Base-by-base conservation (phyloP, 2,888 invertebrate genomes). In the Phrixothrix hirtus region DNA sequence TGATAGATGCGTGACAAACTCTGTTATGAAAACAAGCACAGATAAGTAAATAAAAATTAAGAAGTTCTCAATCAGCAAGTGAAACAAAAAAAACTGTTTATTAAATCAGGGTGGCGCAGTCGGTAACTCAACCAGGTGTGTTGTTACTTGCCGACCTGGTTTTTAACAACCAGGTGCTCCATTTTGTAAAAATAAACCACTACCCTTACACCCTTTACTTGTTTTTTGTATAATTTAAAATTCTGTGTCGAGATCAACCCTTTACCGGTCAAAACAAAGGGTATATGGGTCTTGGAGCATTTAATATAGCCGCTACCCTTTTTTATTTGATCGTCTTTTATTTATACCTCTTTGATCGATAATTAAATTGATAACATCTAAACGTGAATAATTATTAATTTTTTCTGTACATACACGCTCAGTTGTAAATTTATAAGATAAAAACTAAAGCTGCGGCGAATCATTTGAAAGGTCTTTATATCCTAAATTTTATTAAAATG, bases 151-250 rank as follows among this genome's bases (percentile, higher is more conserved):
- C 66, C 73, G 72, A 71, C 72, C 73, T 71, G 71, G 70, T 71
- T 72, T 68, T 65, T 58, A 63, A 43, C 41, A 53, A 65, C 73
- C 73, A 73, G 73, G 73, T 73, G 73, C 73, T 72, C 71, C 63
- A 71, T 62, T 55, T 51, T 51, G 70, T 72, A 68, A 59, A 68
- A 71, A 68, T 70, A 68, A 66, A 70, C 69, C 69, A 68, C 69
- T 65, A 60, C 58, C 62, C 62, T 61, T 55, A 55, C 55, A 62
- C 65, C 62, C 64, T 64, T 64, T 62, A 62, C 58, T 61, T 59
- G 60, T 59, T 56, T 64, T 63, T 64, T 56, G 59, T 58, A 66
- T 66, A 65, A 66, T 64, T 66, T 66, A 63, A 60, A 64, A 68
- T 63, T 64, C 60, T 57, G 58, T 53, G 62, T 63, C 62, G 61